phyloP scores from a whole-genome alignment of 2,888 invertebrate species.

The Phlogophora meticulosa region DNA sequence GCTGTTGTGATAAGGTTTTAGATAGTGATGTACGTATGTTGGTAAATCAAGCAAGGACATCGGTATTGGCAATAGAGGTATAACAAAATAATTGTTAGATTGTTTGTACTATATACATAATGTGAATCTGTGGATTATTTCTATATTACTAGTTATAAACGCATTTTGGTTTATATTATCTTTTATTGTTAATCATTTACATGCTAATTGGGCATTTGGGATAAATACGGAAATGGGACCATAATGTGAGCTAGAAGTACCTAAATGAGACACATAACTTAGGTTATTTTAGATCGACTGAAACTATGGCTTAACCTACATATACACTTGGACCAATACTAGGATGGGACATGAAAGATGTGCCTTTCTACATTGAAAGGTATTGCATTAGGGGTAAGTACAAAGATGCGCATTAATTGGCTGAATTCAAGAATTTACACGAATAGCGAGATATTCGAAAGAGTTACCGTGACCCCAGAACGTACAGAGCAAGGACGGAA shows the following conservation, averaged over 20 bases:
- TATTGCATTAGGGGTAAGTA: no score
- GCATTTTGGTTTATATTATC: slow-evolving; percentile 44
- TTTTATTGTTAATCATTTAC: slow-evolving; percentile 39
- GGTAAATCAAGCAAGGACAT: slow-evolving; percentile 64
- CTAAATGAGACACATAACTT: neutral
- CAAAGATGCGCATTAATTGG: no score
- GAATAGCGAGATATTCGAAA: no score
- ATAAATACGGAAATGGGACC: neutral
- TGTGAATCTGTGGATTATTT: slow-evolving; percentile 53
- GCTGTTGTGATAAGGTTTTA: neutral
- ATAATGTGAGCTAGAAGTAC: neutral
- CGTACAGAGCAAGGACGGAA: no score
- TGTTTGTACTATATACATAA: slow-evolving; percentile 60
- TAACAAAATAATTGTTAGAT: slow-evolving; percentile 65
- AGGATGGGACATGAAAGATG: no score
- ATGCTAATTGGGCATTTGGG: slow-evolving; percentile 16
- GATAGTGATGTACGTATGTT: slow-evolving; percentile 3
- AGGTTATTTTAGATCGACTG: neutral
- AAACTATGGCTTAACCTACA: no score
- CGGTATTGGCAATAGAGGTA: slow-evolving; percentile 62
- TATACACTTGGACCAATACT: neutral
- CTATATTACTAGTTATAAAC: slow-evolving; percentile 41
- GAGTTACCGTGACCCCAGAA: no score
- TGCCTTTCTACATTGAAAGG: no score
- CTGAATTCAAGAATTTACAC: no score